These are phyloP conservation scores for Ophion slaviceki DNA, from an alignment of 2,888 invertebrate genomes.

Conservation along the genomic window DNA sequence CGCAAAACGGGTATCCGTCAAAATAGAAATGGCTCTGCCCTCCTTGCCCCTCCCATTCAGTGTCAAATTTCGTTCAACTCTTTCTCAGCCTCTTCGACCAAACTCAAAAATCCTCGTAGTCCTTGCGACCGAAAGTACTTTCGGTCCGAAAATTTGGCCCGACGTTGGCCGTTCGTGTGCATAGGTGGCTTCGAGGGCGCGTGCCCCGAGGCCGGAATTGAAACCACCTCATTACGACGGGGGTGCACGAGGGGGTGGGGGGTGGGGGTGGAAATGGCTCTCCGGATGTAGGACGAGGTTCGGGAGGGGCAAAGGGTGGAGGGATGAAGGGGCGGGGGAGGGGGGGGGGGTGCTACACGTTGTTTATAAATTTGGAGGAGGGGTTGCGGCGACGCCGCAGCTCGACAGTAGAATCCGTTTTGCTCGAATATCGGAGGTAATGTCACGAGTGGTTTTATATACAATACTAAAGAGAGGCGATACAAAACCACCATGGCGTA, in stretches of 20 bases:
- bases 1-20: not conserved
- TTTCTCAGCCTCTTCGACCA: not conserved
- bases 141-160: constrained; percentile 71
- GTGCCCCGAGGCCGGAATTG: constrained; percentile 82
- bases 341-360: constrained; percentile 59
- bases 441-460: constrained; percentile 83
- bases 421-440: constrained; percentile 83
- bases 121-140: not conserved
- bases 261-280: constrained; percentile 1
- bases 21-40: not conserved
- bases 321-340: not conserved
- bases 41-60: no score
- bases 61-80: not conserved
- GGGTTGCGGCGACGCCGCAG: constrained; percentile 70
- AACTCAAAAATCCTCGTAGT: not conserved
- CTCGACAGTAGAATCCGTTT: constrained; percentile 81
- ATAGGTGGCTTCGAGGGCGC: constrained; percentile 69
- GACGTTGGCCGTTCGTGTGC: constrained; percentile 73
- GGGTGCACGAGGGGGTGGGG: constrained; percentile 34
- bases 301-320: not conserved
- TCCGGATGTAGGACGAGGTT: not conserved
- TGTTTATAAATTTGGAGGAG: constrained; percentile 32
- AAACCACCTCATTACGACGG: constrained; percentile 82
- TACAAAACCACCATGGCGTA: constrained; percentile 60
- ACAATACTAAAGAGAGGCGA: constrained; percentile 72